Evolutionary conservation across 2,797 vertebrate genomes (phyloP), one percentile per base, ranked within the genome.

Genomic region (Chiloscyllium punctatum): DNA sequence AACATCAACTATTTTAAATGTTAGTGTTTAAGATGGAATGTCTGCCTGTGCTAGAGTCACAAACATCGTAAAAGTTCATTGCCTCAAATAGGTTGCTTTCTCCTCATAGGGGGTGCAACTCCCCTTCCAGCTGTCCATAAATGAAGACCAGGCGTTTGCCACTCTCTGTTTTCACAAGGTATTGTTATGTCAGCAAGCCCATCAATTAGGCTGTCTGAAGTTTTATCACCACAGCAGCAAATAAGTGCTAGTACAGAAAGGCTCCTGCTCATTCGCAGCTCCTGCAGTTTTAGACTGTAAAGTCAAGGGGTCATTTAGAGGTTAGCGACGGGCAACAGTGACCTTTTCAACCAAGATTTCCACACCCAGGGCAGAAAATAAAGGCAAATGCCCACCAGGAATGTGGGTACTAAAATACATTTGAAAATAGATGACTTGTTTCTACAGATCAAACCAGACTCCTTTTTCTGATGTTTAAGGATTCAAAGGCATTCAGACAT

Each of bases 141-240:
- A 99, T 98, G 98, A 99, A 98, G 98, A 98, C 98, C 99, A 99
- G 98, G 98, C 98, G 30, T 98, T 98, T 98, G 98, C 98, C 97
- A 98, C 98, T 98, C 97, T 87, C 96, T 97, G 98, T 98, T 99
- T 99, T 99, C 99, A 99, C 98, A 97, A 99, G 98, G 98, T 98
- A 99, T 99, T 98, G 98, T 99, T 98, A 98, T 99, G 99, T 99
- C 99, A 99, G 98, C 98, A 98, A 98, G 99, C 98, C 98, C 99
- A 99, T 99, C 99, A 99, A 99, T 99, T 99, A 99, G 98, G 98
- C 98, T 99, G 98, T 99, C 99, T 99, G 98, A 99, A 99, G 98
- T 99, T 99, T 99, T 99, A 99, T 99, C 98, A 98, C 99, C 97
- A 97, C 98, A 98, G 98, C 98, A 97, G 98, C 98, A 98, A 98